These are phyloP conservation scores for Pantala flavescens DNA, from an alignment of 1,140 invertebrate genomes.

Conservation along the genomic window DNA sequence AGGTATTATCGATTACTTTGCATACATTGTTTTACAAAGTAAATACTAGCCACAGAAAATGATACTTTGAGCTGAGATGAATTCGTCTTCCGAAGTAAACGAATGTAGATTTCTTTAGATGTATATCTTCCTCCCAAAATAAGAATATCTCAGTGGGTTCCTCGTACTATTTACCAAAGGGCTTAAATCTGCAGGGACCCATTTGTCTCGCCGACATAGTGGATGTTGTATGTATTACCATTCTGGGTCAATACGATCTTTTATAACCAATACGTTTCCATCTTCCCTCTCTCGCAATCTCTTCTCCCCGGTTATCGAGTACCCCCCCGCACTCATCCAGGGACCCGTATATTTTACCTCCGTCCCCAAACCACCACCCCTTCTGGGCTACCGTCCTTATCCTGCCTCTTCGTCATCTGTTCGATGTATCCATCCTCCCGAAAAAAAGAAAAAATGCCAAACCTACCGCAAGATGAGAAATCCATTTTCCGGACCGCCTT, in stretches of 20 bases:
- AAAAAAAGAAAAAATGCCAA: background rate
- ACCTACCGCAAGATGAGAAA: constrained; percentile 5
- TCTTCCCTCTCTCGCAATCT: background rate
- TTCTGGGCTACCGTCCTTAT: background rate
- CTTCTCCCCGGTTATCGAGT: background rate
- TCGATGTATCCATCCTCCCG: background rate
- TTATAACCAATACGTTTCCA: constrained; percentile 7
- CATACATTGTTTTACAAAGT: no score
- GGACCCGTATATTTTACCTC: background rate
- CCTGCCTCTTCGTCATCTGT: background rate
- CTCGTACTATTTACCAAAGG: no score
- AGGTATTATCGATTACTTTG: no score
- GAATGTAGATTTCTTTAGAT: no score
- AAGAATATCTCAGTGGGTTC: no score
- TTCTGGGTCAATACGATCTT: background rate
- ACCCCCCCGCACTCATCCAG: background rate
- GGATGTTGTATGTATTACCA: background rate
- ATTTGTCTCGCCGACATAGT: background rate
- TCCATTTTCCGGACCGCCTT: background rate
- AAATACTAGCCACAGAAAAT: no score
- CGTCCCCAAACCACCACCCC: background rate
- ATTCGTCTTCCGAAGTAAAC: no score
- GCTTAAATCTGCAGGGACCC: background rate
- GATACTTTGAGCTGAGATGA: no score
- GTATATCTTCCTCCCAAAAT: no score